These are phyloP conservation scores for Urechis unicinctus DNA, from an alignment of 2,888 invertebrate species.

Conservation along the genomic window DNA sequence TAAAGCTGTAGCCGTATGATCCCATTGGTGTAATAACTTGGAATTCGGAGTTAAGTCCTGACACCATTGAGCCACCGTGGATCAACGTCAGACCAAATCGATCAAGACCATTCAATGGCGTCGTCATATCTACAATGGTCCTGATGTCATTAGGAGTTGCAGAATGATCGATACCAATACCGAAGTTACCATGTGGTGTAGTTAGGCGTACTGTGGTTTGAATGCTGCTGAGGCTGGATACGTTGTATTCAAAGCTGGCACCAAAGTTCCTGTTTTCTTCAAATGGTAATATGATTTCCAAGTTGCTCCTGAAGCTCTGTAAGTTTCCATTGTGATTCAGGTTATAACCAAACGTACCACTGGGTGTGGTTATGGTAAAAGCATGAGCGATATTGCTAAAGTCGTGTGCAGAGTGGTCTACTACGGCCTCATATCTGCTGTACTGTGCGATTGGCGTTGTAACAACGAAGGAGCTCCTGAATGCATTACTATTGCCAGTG, in stretches of 20 bases:
- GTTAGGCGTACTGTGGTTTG: too few species aligned
- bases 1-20: neutral
- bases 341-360: neutral
- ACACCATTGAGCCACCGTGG: too few species aligned
- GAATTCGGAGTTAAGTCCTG: neutral
- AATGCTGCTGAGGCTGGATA: too few species aligned
- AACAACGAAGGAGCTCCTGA: neutral
- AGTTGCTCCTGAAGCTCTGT: neutral
- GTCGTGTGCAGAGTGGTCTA: neutral
- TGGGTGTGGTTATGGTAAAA: neutral
- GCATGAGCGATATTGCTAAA: neutral
- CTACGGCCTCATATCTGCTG: neutral
- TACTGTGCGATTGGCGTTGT: neutral
- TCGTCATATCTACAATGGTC: too few species aligned
- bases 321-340: neutral
- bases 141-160: too few species aligned
- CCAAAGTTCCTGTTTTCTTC: constrained; percentile 7
- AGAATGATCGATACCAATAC: too few species aligned
- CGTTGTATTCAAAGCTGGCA: neutral
- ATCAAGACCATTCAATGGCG: too few species aligned
- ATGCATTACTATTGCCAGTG: neutral
- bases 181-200: too few species aligned
- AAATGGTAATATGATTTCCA: constrained; percentile 15
- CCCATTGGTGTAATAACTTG: neutral
- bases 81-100: too few species aligned